Conservation (phyloP, 2,113 vertebrate species). For the Damaliscus lunatus region DNA sequence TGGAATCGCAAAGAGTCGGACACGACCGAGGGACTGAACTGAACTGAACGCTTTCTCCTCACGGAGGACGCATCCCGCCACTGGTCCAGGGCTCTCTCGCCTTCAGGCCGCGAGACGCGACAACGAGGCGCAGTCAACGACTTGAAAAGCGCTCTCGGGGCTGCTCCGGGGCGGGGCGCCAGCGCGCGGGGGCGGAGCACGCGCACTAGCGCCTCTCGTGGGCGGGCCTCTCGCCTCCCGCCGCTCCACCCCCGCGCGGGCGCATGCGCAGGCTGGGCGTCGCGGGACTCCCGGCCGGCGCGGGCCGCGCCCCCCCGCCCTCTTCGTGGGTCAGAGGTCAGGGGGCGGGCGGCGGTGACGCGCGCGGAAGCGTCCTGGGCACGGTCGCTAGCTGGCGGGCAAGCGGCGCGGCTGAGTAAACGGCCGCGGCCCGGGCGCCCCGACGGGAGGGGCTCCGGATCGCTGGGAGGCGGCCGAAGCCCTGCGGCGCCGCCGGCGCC, state of each 20-base stretch:
- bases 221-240: fast-evolving
- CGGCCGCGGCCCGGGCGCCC: not conserved
- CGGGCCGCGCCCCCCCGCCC: not conserved
- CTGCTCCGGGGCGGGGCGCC: fast-evolving
- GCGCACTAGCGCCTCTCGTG: not conserved
- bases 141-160: fast-evolving
- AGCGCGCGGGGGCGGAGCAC: fast-evolving
- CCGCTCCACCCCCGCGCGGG: not conserved
- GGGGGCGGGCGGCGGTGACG: constrained; percentile 39
- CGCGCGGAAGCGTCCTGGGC: constrained; percentile 12
- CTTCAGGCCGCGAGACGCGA: fast-evolving
- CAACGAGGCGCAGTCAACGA: fast-evolving
- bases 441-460: not conserved
- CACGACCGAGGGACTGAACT: too few relatives aligned
- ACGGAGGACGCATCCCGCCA: fast-evolving
- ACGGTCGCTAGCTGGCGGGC: not conserved
- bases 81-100: fast-evolving
- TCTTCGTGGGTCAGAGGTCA: constrained; percentile 6
- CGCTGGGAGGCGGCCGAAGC: not conserved
- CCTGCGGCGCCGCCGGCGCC: not conserved
- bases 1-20: too few relatives aligned
- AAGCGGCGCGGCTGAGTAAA: not conserved
- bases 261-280: not conserved
- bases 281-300: fast-evolving
- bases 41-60: not conserved